phyloP scores from a whole-genome alignment of 2,113 vertebrate species.

The Rafetus swinhoei region DNA sequence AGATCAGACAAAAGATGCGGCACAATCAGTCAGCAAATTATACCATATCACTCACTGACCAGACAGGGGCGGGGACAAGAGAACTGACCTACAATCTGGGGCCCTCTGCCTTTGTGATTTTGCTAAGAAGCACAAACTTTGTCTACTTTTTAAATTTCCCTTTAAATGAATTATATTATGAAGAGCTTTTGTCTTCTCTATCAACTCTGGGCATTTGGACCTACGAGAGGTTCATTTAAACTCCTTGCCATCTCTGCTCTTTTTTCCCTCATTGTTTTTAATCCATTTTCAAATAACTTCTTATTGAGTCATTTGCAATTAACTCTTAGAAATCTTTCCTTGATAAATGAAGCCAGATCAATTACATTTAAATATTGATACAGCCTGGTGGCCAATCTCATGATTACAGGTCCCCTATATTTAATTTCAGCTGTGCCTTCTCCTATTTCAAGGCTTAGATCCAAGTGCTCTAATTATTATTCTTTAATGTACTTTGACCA shows the following conservation, averaged over 20 bases:
- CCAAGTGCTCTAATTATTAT: neutral
- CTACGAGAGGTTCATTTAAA: neutral
- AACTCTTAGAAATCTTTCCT: neutral
- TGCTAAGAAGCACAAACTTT: no score
- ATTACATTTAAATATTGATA: neutral
- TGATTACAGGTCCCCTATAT: no score
- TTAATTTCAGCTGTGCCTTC: neutral
- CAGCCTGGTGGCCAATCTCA: neutral
- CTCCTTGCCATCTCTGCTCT: neutral
- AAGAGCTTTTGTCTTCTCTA: no score
- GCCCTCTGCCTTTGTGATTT: no score
- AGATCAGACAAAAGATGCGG: no score
- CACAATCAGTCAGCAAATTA: no score
- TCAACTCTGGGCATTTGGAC: neutral
- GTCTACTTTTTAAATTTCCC: no score
- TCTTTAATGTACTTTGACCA: fast-evolving
- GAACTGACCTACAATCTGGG: no score
- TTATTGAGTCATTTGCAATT: fast-evolving
- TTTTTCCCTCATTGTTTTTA: fast-evolving
- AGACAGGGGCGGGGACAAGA: no score
- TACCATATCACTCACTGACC: no score
- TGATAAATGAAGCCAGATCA: neutral
- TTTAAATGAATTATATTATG: no score
- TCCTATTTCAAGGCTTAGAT: no score
- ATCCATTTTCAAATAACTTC: neutral